Evolutionary conservation across 2,113 vertebrate species (phyloP).

Genomic region (Colistium nudipinnis): DNA sequence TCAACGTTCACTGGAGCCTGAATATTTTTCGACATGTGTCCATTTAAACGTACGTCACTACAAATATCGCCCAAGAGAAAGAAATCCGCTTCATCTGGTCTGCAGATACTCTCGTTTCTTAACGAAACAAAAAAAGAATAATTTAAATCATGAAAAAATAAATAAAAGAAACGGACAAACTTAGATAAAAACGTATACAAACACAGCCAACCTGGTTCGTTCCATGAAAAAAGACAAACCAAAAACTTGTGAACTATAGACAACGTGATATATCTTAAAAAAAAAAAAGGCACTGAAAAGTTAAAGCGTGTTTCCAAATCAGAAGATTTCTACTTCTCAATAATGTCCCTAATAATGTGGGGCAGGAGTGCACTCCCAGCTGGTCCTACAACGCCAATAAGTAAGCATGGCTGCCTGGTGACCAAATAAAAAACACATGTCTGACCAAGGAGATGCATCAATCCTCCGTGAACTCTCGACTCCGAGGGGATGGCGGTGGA

Average conservation of each 20-base stretch:
- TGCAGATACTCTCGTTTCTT: no score
- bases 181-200: no score
- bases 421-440: conserved; percentile 77
- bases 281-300: no score
- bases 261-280: no score
- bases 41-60: neutral
- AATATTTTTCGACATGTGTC: neutral
- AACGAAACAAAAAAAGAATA: no score
- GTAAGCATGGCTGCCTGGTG: conserved; percentile 52
- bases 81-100: no score
- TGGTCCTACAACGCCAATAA: conserved; percentile 68
- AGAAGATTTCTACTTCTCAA: conserved; percentile 1
- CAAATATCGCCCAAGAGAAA: no score
- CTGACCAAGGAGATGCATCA: conserved; percentile 69
- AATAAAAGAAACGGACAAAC: no score
- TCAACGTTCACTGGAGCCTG: neutral
- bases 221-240: no score
- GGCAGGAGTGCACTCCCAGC: conserved; percentile 60
- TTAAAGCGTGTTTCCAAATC: conserved; percentile 22
- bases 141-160: no score
- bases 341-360: conserved; percentile 34
- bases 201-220: no score
- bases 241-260: no score
- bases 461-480: conserved; percentile 74
- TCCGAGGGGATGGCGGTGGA: conserved; percentile 49